These are phyloP conservation scores for Heloderma charlesbogerti DNA, from an alignment of 2,113 vertebrate species.

Conservation along the genomic window DNA sequence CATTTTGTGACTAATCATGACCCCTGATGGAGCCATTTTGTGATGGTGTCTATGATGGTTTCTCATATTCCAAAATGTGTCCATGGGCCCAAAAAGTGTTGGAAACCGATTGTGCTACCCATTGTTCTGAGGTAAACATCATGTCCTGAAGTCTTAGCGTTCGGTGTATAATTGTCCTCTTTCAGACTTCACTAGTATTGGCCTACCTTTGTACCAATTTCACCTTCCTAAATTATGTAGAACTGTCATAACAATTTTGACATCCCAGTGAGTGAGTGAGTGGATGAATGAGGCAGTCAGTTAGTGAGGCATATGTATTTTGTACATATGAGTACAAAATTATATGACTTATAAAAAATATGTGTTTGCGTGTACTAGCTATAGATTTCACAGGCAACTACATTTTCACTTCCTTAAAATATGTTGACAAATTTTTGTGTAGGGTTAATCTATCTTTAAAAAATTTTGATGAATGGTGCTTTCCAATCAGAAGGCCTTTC, in stretches of 20 bases:
- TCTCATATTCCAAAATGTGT: no score
- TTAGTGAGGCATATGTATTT: background rate
- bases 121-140: background rate
- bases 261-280: background rate
- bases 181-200: background rate
- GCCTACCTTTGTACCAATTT: background rate
- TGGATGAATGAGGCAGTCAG: background rate
- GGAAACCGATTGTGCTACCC: background rate
- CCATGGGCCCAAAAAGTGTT: no score
- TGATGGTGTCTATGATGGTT: no score
- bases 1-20: no score
- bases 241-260: background rate
- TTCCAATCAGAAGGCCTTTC: background rate
- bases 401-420: background rate
- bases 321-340: background rate
- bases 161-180: background rate
- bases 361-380: background rate
- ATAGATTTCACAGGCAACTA: background rate
- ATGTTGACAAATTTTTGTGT: background rate
- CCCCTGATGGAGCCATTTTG: no score
- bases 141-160: background rate
- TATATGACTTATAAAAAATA: background rate
- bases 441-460: background rate
- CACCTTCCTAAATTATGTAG: background rate
- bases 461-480: no score